Base-by-base conservation (phyloP, 2,888 invertebrate genomes). In the Drosophila aldrichi region DNA sequence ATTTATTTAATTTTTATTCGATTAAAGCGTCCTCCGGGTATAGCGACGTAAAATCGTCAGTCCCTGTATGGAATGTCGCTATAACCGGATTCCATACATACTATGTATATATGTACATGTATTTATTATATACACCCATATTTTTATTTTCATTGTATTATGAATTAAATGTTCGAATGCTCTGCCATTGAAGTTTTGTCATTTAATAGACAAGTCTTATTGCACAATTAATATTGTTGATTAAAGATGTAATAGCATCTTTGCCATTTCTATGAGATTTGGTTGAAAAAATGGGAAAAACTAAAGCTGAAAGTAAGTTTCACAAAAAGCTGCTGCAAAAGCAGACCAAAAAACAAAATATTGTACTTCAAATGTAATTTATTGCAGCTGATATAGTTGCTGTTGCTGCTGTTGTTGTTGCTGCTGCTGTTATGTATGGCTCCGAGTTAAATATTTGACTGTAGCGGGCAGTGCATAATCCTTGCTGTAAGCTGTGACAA, bases 401-500 rank as follows among this genome's bases (percentile, higher is more conserved):
- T 44, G 63, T 25, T 32, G 32, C 9, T 40, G 59, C 10, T 2
- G 25, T 6, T 44, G 51, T n/a, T 38, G 36, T 12, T 44, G 14
- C 7, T 51, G 52, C 10, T 25, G n/a, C 22, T 29, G 36, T 7
- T 46, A 38, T 62, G 56, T n/a, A 14, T 40, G n/a, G 12, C 60
- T 9, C 5, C 25, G 63, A 41, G 61, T 60, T 49, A 74, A 63
- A 64, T 49, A 48, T 63, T 29, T 51, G 46, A 43, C 20, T 44
- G 22, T 29, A 18, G 41, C 16, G 36, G 48, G 41, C 57, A 46
- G 64, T 56, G 49, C 46, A 64, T 74, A 70, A 70, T 74, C 74
- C 75, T 46, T 12, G 20, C 38, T 70, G 59, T 74, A 73, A 73
- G 67, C 72, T 52, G 72, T 51, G 40, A 43, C 57, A 58, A 38